phyloP scores from a whole-genome alignment of 2,797 vertebrate species.

The Sphenodon punctatus region DNA sequence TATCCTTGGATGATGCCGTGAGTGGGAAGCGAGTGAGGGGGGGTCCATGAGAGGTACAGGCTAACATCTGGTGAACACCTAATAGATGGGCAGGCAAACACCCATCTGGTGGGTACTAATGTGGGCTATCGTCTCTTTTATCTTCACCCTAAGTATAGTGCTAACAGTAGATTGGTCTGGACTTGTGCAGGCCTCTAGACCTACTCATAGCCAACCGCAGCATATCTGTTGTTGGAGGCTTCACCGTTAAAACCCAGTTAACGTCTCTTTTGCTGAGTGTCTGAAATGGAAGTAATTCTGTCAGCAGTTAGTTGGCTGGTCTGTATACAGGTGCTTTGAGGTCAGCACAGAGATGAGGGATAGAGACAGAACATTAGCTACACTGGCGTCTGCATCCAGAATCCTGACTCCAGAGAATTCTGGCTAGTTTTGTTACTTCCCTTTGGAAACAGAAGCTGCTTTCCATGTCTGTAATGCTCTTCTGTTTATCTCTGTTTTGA shows the following conservation, averaged over 20 bases:
- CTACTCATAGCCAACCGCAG: neutral
- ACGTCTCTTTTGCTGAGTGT: neutral
- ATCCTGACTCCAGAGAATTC: neutral
- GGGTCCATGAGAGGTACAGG: too few species aligned
- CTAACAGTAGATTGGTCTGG: too few species aligned
- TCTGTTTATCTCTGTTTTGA: neutral
- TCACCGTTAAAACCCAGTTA: neutral
- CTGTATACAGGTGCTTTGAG: neutral
- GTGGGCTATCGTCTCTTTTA: too few species aligned
- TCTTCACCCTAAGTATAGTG: too few species aligned
- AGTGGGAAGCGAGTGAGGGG: too few species aligned
- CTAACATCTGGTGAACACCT: too few species aligned
- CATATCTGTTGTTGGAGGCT: neutral
- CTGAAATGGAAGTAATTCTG: neutral
- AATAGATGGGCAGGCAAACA: too few species aligned
- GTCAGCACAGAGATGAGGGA: neutral
- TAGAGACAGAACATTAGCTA: neutral
- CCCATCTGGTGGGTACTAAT: too few species aligned
- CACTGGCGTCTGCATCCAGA: neutral
- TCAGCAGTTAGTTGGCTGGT: neutral
- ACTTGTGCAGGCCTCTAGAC: too few species aligned
- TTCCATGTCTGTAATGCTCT: neutral
- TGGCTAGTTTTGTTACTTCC: neutral
- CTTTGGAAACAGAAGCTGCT: neutral
- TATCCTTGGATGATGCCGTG: too few species aligned